Base-by-base conservation (phyloP, 2,888 invertebrate species). In the Neoaliturus tenellus region DNA sequence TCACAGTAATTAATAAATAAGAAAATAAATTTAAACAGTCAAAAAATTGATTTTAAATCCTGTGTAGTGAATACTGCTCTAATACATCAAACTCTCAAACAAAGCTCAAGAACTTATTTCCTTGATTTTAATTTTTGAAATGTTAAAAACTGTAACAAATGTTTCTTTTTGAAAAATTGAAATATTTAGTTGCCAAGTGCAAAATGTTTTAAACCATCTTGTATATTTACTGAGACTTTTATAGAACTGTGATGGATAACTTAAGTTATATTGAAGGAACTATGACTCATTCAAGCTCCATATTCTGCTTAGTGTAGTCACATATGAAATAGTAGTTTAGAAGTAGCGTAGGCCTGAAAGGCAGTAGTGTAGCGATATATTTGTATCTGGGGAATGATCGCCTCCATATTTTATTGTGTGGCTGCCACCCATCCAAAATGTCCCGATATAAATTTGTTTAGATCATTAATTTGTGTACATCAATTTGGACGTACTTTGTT, bases 311-410 rank as follows among this genome's bases (percentile, higher is more conserved):
- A 62, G 28, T 62, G 28, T 62, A 62, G 25, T 62, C 28, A 62
- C 28, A 44, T 55, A 55, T 6, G 62, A n/a, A n/a, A n/a, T 62
- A 55, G 55, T 8, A 62, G 51, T 51, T 51, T n/a, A 28, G 62
- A 28, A 62, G 62, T 55, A 62, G 62, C 62, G 28, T 62, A 62
- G 62, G 62, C 62, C 62, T 62, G 28, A 10, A 39, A 69, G 69
- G 69, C 69, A 69, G 69, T 69, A 69, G 69, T 69, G 39, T 69
- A 69, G 69, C 69, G 23, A 39, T n/a, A 35, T 39, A 69, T 69
- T 69, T 69, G 69, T 67, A 39, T n/a, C 23, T 69, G 39, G 39
- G 35, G 69, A 69, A 69, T 69, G 69, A 20, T 67, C n/a, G 31
- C 31, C 20, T 69, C 69, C 35, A 39, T 67, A 28, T 28, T 4